A percentile compares a stretch with the other conserved stretches of the same genome.
These are phyloP conservation scores for Styela plicata DNA, from an alignment of 23 tunicate species.

Conservation along the genomic window DNA sequence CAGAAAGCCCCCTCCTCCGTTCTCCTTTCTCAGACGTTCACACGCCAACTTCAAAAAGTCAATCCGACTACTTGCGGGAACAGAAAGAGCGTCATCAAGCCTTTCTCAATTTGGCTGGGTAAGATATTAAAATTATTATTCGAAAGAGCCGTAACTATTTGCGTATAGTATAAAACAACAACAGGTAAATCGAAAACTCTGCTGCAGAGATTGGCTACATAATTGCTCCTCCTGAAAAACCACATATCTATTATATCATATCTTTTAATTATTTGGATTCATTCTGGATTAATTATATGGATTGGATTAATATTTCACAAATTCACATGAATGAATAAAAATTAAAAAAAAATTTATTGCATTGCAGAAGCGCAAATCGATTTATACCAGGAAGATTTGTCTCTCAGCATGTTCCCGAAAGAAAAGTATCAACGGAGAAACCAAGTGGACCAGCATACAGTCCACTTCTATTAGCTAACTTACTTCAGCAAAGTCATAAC, in stretches of 20 bases:
- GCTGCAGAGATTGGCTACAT: too few species aligned
- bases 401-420: not conserved
- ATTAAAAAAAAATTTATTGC: too few species aligned
- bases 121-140: too few species aligned
- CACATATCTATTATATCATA: too few species aligned
- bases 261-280: too few species aligned
- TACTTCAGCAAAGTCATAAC: not conserved
- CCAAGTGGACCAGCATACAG: conserved; percentile 14
- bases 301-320: too few species aligned
- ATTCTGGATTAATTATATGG: too few species aligned
- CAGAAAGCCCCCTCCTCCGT: not conserved
- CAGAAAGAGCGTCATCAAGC: conserved; percentile 17
- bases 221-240: too few species aligned
- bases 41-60: not conserved
- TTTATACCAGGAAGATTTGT: not conserved
- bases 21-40: not conserved
- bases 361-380: not conserved
- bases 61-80: not conserved
- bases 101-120: conserved; percentile 23
- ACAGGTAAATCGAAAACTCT: too few species aligned
- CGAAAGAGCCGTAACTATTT: too few species aligned
- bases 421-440: not conserved
- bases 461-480: conserved; percentile 8
- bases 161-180: too few species aligned
- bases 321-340: too few species aligned